These are phyloP conservation scores for Lonchura striata DNA, from an alignment of 2,113 vertebrate genomes.

Conservation along the genomic window DNA sequence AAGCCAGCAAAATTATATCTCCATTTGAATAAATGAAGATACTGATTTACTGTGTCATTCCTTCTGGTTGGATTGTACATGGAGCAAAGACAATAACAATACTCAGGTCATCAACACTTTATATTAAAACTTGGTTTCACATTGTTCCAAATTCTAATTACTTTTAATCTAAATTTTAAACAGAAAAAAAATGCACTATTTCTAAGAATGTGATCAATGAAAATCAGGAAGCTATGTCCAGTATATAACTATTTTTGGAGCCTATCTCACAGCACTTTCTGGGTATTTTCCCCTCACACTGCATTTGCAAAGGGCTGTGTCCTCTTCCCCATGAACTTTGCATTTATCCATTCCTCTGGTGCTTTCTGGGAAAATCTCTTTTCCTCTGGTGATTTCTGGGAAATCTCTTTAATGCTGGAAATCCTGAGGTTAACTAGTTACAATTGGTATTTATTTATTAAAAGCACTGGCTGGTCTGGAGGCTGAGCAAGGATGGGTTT, in stretches of 20 bases:
- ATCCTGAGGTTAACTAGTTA: conserved; percentile 4
- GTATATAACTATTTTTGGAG: not conserved
- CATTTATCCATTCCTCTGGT: not conserved
- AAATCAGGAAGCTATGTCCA: not conserved
- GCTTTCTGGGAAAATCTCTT: no score
- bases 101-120: not conserved
- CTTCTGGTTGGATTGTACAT: not conserved
- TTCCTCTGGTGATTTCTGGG: not conserved
- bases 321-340: not conserved
- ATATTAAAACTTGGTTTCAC: not conserved
- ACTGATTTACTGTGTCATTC: not conserved
- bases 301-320: not conserved
- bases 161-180: not conserved
- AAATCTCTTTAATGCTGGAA: conserved; percentile 16
- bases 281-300: not conserved
- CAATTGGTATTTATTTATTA: conserved; percentile 3
- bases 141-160: not conserved
- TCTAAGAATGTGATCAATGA: not conserved
- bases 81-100: accelerated
- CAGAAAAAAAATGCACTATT: not conserved
- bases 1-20: not conserved
- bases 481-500: not conserved
- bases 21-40: not conserved
- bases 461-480: not conserved
- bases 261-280: not conserved